Conservation (phyloP, 2,888 invertebrate genomes). For the Augiades crinisus region DNA sequence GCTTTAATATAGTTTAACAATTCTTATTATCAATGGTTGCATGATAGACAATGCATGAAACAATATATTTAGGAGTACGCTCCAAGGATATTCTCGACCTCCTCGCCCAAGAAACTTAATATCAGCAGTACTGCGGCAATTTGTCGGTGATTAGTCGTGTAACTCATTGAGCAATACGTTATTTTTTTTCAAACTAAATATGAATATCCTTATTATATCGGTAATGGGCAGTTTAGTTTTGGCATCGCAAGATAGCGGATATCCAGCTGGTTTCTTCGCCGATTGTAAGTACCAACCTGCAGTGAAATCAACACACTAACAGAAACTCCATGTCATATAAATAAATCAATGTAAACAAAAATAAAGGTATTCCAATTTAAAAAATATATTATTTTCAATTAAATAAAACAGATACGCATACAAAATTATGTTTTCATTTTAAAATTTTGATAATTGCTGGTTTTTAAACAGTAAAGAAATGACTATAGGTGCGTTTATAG, state of each 20-base stretch:
- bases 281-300: conserved; percentile 52
- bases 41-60: conserved; percentile 8
- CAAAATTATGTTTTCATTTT: too few species aligned
- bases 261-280: conserved; percentile 60
- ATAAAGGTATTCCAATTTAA: too few species aligned
- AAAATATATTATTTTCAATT: too few species aligned
- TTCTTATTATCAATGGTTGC: conserved; percentile 7
- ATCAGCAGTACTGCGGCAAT: conserved; percentile 15
- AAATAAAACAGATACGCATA: too few species aligned
- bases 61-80: conserved; percentile 3
- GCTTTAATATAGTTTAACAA: background rate
- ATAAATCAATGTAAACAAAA: too few species aligned
- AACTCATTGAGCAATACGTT: conserved; percentile 11
- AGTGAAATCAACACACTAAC: background rate
- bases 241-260: conserved; percentile 47
- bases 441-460: too few species aligned
- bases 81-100: conserved; percentile 12
- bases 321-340: too few species aligned
- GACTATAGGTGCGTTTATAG: too few species aligned
- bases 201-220: conserved; percentile 22
- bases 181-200: conserved; percentile 12
- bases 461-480: too few species aligned
- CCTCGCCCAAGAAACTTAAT: conserved; percentile 8
- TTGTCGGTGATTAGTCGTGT: conserved; percentile 26
- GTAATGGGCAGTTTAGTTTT: conserved; percentile 34